phyloP scores from a whole-genome alignment of 2,113 vertebrate species.

The Carettochelys insculpta region DNA sequence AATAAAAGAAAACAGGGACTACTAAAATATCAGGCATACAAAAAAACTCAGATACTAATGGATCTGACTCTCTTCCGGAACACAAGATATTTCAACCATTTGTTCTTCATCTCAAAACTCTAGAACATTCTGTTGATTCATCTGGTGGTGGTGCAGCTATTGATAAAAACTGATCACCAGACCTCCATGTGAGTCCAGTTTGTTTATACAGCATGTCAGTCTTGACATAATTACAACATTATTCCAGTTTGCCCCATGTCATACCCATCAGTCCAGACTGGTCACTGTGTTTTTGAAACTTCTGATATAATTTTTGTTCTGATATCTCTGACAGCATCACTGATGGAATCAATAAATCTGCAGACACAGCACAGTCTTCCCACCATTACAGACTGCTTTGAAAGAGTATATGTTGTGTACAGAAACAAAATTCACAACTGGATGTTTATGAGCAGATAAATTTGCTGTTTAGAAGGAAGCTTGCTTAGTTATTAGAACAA shows the following conservation, averaged over 20 bases:
- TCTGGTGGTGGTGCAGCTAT: background rate
- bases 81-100: background rate
- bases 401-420: background rate
- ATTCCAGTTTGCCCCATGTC: background rate
- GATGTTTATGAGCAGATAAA: background rate
- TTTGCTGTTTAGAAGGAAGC: background rate
- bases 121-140: background rate
- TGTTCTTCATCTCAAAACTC: background rate
- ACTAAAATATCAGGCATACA: background rate
- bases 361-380: background rate
- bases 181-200: background rate
- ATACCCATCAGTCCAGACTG: background rate
- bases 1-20: background rate
- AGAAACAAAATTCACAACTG: background rate
- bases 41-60: background rate
- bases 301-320: background rate
- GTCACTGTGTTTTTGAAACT: background rate
- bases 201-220: background rate
- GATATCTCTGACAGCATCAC: background rate
- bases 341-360: background rate
- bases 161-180: background rate
- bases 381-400: background rate
- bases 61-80: background rate
- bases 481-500: background rate
- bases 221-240: background rate